Base-by-base conservation (phyloP, 2,888 invertebrate genomes). In the Yponomeuta cagnagella region DNA sequence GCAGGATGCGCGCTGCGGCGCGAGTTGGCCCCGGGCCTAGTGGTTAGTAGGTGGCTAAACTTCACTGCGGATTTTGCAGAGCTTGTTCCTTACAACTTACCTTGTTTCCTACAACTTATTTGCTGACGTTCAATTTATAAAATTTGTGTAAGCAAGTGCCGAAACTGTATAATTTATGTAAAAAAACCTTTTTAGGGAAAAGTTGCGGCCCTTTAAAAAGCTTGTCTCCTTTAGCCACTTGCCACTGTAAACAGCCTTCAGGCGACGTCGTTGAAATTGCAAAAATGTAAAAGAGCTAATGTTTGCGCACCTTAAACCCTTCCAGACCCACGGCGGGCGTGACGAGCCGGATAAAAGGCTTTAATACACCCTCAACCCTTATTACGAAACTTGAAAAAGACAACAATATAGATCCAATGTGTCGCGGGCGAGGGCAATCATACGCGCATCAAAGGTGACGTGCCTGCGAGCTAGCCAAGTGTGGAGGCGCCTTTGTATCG, bases 351-450 rank as follows among this genome's bases (percentile, higher is more conserved):
- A 91, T 92, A 91, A 92, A 92, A 91, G 91, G 91, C 92, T 92
- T 92, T 92, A 92, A 92, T 92, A 92, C 91, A 92, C 91, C 91
- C 92, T 91, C 91, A 91, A 90, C 90, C 90, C 92, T 92, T 92
- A 92, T 92, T 92, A 92, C 91, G 89, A 90, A 91, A 92, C 91
- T 92, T 92, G 92, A 92, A 92, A 92, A 92, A 92, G 92, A 91
- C 92, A 92, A 92, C 92, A 91, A 90, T 92, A 91, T 90, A 90
- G 90, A 90, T 88, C 87, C 87, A 90, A 90, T 90, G 92, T 92
- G 92, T 92, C 91, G 91, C 90, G 90, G 89, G 90, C 88, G 86
- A 87, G 87, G 87, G 91, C 92, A 89, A 91, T 91, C 91, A 92
- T 90, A 91, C 88, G 90, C 88, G 90, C 90, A 88, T 90, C 91